These are phyloP conservation scores for Strigamia crassipes DNA, from an alignment of 2,888 invertebrate genomes.

Conservation along the genomic window DNA sequence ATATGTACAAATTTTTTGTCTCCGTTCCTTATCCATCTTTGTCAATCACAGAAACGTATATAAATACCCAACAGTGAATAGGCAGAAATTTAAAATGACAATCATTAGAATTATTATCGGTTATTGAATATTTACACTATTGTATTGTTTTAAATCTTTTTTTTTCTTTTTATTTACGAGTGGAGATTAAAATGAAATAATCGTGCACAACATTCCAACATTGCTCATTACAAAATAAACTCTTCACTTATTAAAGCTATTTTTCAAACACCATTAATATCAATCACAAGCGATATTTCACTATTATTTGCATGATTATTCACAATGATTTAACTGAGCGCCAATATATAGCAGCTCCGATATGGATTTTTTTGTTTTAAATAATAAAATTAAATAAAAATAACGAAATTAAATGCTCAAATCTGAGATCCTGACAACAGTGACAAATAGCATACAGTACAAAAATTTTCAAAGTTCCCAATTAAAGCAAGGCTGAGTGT, in stretches of 20 bases:
- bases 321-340: conserved; percentile 22
- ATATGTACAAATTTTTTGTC: conserved; percentile 24
- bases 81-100: conserved; percentile 34
- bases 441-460: neutral
- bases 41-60: conserved; percentile 33
- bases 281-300: conserved; percentile 28
- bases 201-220: conserved; percentile 32
- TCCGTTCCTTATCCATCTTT: conserved; percentile 10
- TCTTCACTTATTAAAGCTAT: neutral
- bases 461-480: neutral
- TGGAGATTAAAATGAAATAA: conserved; percentile 22
- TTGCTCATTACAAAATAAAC: neutral
- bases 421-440: conserved; percentile 31
- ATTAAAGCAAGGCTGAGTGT: neutral
- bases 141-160: neutral
- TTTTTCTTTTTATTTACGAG: neutral
- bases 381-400: neutral
- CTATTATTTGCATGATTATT: conserved; percentile 24
- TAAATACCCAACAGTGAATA: conserved; percentile 35
- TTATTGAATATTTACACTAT: conserved; percentile 16
- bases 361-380: conserved; percentile 16
- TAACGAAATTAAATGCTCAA: conserved; percentile 23
- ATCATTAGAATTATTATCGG: conserved; percentile 4
- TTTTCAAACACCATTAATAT: conserved; percentile 12
- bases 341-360: conserved; percentile 18